Base-by-base conservation (phyloP, 2,797 vertebrate genomes). In the Streptopelia turtur region DNA sequence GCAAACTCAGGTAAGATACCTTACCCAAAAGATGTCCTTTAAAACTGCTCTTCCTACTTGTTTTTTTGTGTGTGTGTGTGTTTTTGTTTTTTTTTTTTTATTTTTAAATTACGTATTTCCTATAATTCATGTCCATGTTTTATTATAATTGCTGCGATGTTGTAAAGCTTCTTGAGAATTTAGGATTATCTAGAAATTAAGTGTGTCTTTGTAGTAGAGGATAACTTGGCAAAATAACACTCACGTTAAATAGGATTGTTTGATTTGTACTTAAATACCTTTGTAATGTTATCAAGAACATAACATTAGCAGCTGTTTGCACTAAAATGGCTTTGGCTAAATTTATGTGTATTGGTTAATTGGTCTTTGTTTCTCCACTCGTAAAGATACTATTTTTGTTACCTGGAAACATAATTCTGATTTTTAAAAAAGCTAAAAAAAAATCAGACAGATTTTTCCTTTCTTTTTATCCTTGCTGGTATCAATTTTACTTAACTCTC, bases 1-100 rank as follows among this genome's bases (percentile, higher is more conserved):
- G 63, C 99, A 99, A 96, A 99, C 99, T 89, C 99, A 99, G 98
- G 99, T 99, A 64, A 64, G 55, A 33, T 56, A 23, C 43, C 31
- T 90, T 85, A 76, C 20, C n/a, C 24, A 69, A 66, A 11, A 82
- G 50, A 27, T 56, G 8, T 16, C 89, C n/a, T 59, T 79, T 45
- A 72, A 61, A 88, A 86, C 12, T 47, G 2, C 10, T 64, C 4
- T 39, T 89, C 27, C 25, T 68, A 24, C 18, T 30, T 31, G 35
- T 56, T 35, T 14, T 30, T 49, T 70, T 49, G n/a, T n/a, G n/a
- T n/a, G n/a, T n/a, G n/a, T 33, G 8, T 45, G 43, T 39, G 13
- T 39, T 5, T 39, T 39, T 39, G 5, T 37, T 13, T 39, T 12
- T 39, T 39, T 39, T 13, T 5, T 39, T 39, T 39, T 39, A 45